Base-by-base conservation (phyloP, 2,797 vertebrate genomes). In the Artibeus jamaicensis region DNA sequence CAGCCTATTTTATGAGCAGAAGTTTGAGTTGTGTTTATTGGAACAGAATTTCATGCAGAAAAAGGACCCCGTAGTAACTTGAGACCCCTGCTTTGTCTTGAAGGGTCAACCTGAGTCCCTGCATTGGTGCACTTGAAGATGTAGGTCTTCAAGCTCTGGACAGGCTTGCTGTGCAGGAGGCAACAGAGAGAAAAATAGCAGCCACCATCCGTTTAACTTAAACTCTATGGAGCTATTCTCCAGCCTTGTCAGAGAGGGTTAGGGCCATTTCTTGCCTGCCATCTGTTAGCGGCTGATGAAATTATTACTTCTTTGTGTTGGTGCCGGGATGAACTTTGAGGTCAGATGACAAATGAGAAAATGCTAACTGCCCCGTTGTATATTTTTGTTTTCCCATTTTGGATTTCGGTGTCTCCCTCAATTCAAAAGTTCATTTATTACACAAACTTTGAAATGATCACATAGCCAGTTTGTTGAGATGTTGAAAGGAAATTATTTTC, bases 211-310 rank as follows among this genome's bases (percentile, higher is more conserved):
- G 87, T 94, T 89, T 96, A 89, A 97, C 97, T 97, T 97, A 89
- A 94, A 88, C 95, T 97, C 95, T 71, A 37, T 0, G 82, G 97
- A 94, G 95, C 87, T 94, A 26, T 97, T 97, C 87, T 76, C 59
- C 55, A 71, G 59, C 86, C 10, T 89, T 95, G 86, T 93, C 22
- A 0, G 89, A 82, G 94, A 96, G 96, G 88, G 88, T 94, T 95
- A 96, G 76, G 93, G 88, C 92, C 94, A 39, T 96, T 95, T 89
- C 0, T 3, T 89, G 93, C 93, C 76, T 82, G 86, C 97, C 97
- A 97, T 97, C 96, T 97, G 97, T 92, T 94, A 87, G 92, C 79
- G 86, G 96, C 96, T 93, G 93, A 93, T 96, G 76, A 84, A 96
- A 84, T 92, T 94, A 86, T 96, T 89, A 82, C 62, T 97, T 77